Evolutionary conservation across 2,113 vertebrate species (phyloP).

Genomic region (Rafetus swinhoei): DNA sequence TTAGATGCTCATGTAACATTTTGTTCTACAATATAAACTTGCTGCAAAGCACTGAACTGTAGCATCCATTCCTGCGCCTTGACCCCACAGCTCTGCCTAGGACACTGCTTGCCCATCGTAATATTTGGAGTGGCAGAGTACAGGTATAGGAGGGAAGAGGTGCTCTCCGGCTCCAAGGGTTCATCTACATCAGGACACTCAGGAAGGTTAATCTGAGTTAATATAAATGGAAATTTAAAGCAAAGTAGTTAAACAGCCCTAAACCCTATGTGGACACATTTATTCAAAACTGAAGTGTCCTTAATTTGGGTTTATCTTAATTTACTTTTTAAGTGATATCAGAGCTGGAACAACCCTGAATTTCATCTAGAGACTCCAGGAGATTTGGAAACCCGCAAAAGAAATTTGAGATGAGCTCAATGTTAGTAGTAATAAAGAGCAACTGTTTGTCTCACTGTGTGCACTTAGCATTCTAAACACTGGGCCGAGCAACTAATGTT

Average conservation of each 20-base stretch:
- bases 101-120: neutral
- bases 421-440: neutral
- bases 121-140: neutral
- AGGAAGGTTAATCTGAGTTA: neutral
- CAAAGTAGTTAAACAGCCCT: neutral
- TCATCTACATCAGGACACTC: neutral
- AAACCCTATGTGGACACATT: neutral
- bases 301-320: neutral
- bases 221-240: neutral
- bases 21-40: neutral
- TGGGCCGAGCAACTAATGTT: neutral
- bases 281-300: neutral
- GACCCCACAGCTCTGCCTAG: neutral
- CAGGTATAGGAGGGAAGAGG: neutral
- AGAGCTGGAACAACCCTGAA: neutral
- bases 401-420: neutral
- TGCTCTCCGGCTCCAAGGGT: neutral
- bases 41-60: neutral
- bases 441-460: neutral
- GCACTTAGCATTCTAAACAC: neutral
- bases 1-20: neutral
- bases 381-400: neutral
- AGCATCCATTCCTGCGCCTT: neutral
- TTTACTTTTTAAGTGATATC: neutral
- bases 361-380: neutral